Conservation (phyloP, 1,140 invertebrate genomes). For the Periplaneta americana region DNA sequence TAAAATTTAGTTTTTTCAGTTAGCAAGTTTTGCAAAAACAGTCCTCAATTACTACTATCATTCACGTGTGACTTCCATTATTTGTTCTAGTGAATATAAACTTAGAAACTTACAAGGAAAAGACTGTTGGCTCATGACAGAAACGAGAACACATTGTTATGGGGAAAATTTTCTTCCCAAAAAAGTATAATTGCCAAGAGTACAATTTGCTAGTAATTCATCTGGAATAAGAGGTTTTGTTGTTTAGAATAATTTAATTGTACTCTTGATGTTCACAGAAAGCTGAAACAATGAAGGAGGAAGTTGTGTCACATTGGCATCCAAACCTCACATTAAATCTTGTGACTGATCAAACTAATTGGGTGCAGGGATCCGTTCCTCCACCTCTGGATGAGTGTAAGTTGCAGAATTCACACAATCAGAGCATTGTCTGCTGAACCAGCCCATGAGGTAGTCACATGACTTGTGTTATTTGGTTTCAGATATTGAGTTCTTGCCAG, state of each 20-base stretch:
- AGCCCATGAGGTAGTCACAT: not conserved
- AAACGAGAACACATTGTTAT: too few relatives aligned
- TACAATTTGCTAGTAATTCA: too few relatives aligned
- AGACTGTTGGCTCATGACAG: too few relatives aligned
- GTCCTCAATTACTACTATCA: too few relatives aligned
- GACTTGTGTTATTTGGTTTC: constrained; percentile 25
- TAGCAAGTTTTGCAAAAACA: too few relatives aligned
- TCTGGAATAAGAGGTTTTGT: not conserved
- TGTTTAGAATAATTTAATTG: not conserved
- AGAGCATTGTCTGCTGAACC: too few relatives aligned
- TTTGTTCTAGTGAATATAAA: too few relatives aligned
- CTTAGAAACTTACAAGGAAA: too few relatives aligned
- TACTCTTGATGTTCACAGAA: constrained; percentile 46
- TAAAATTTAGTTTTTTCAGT: too few relatives aligned
- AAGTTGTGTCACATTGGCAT: constrained; percentile 98
- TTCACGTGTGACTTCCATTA: too few relatives aligned
- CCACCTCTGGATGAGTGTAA: constrained; percentile 86
- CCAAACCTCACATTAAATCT: constrained; percentile 96
- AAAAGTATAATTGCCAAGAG: too few relatives aligned
- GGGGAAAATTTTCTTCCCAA: too few relatives aligned
- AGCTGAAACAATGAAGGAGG: constrained; percentile 73
- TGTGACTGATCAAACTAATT: constrained; percentile 90
- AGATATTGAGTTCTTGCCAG: constrained; percentile 83
- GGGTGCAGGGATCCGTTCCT: constrained; percentile 84
- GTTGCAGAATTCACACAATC: constrained; percentile 28